Evolutionary conservation across 2,888 invertebrate genomes (phyloP), one percentile per base, ranked within the genome.

Genomic region (Drosophila anceps): DNA sequence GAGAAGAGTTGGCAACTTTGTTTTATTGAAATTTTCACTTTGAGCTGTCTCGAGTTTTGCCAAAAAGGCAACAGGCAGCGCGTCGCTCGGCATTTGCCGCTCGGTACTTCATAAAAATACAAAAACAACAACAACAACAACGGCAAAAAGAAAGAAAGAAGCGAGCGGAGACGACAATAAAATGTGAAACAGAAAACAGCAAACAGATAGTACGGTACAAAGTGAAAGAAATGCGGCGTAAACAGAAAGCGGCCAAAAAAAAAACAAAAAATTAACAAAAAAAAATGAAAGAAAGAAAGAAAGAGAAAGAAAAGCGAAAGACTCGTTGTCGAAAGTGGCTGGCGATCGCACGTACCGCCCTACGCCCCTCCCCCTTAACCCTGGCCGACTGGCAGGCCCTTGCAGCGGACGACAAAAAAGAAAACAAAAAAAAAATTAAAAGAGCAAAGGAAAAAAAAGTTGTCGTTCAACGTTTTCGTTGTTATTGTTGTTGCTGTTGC

Each of bases 21-120:
- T 66, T 69, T 73, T 88, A 85, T 85, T 88, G 73, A 88, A 87
- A 85, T 90, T 90, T 85, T 90, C 90, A 88, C 90, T 88, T 88
- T 67, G 64, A 64, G 72, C 66, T 71, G 62, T 76, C 59, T 60
- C 31, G 55, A 54, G 70, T 69, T 75, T 79, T 75, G 82, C 58
- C 75, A 80, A 73, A 79, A 74, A 77, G 70, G 73, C 79, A 82
- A 76, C 76, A 75, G 79, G 76, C 76, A 75, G 39, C 55, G 46
- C 41, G 50, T 37, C 50, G 61, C 67, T 55, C 55, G 57, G 39
- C 74, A 50, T 74, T 79, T 79, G 69, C 67, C 69, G 69, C 55
- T 69, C 66, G 65, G 69, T 70, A 65, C 71, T 82, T 72, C 82
- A 82, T 73, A 81, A 81, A 77, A 74, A 69, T 65, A 76, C 50